Evolutionary conservation across 2,797 vertebrate genomes (phyloP).

Genomic region (Arnoldichthys spilopterus): DNA sequence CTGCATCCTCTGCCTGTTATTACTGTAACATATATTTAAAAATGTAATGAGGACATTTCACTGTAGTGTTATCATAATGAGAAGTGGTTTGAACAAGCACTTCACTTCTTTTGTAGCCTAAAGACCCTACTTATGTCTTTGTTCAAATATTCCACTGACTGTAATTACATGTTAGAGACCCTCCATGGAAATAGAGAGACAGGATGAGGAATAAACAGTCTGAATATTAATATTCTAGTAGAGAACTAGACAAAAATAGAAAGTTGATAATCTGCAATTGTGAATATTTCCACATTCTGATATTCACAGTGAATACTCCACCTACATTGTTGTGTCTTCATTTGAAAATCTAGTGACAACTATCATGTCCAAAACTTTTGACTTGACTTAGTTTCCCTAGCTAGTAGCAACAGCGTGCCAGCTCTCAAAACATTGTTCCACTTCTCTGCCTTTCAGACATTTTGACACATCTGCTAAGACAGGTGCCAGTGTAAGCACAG

Average conservation of each 20-base stretch:
- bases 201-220: neutral
- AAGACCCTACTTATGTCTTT: neutral
- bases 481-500: neutral
- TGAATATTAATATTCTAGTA: neutral
- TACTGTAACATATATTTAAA: neutral
- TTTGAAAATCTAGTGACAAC: neutral
- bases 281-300: neutral
- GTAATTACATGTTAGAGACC: neutral
- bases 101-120: neutral
- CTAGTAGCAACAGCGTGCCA: neutral
- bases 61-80: neutral
- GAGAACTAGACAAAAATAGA: neutral
- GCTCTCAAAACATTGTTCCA: neutral
- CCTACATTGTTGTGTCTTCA: neutral
- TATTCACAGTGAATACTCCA: neutral
- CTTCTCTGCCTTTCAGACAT: slow-evolving; percentile 12
- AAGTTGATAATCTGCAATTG: neutral
- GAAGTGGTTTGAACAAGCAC: too few species aligned
- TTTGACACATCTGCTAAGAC: slow-evolving; percentile 36
- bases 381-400: neutral
- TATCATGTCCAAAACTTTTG: neutral
- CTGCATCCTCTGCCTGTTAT: neutral
- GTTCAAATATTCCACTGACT: neutral
- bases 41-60: neutral
- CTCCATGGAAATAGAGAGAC: neutral